Evolutionary conservation across 2,797 vertebrate genomes (phyloP).

Genomic region (Graptemys geographica): DNA sequence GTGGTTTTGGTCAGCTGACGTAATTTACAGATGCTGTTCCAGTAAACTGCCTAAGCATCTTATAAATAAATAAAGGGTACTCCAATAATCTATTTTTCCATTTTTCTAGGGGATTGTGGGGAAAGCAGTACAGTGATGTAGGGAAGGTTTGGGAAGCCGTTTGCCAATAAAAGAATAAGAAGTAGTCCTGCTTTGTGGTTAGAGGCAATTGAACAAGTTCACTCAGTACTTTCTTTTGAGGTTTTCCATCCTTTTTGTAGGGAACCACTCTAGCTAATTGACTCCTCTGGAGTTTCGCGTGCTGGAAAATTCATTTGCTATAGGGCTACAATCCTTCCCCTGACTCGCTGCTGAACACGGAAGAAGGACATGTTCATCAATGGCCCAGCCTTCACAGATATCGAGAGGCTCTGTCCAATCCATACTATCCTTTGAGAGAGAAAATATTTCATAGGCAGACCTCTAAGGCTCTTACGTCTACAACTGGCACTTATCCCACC

Average conservation of each 20-base stretch:
- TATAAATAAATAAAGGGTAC: background rate
- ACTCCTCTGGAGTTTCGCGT: background rate
- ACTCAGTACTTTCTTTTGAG: background rate
- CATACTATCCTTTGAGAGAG: background rate
- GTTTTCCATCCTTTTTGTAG: background rate
- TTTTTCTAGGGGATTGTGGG: background rate
- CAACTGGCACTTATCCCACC: background rate
- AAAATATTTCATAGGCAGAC: background rate
- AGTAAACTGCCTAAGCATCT: background rate
- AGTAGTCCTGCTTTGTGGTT: background rate
- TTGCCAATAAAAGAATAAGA: background rate
- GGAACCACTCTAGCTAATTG: background rate
- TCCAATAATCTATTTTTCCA: background rate
- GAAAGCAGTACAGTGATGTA: background rate
- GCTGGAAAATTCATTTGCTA: background rate
- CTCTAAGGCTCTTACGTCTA: background rate
- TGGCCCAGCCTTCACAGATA: background rate
- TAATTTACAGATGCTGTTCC: slow-evolving; percentile 39
- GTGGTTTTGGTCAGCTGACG: slow-evolving; percentile 16
- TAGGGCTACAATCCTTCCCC: background rate
- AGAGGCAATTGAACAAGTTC: background rate
- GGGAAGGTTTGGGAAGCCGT: background rate
- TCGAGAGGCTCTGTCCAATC: accelerated
- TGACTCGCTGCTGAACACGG: background rate
- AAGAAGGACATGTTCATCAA: background rate